Base-by-base conservation (phyloP, 2,888 invertebrate genomes). In the Nomada lathburiana region DNA sequence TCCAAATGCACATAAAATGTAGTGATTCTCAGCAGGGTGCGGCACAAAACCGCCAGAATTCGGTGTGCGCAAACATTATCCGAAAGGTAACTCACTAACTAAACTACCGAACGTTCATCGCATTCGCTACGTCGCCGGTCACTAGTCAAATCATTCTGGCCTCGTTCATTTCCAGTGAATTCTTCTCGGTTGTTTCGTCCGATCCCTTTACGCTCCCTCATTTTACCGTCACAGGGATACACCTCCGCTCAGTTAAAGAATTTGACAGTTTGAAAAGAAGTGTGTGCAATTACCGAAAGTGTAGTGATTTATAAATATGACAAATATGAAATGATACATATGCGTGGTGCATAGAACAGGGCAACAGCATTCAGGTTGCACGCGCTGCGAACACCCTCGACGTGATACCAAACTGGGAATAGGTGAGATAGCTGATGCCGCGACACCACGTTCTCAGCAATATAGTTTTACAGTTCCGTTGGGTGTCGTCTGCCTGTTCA, bases 381-480 rank as follows among this genome's bases (percentile, higher is more conserved):
- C n/a, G 18, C 16, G n/a, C 16, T 10, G 9, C 5, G 16, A 26
- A 18, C 26, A 59, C 59, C 44, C 57, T 47, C 42, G 55, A 5
- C 42, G 23, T 68, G 20, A 23, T 42, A 55, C 4, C 42, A 29
- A 1, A n/a, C 20, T 59, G 70, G 47, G 55, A 72, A 53, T 53
- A 63, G 52, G 52, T 44, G 63, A n/a, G 23, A 53, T 55, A 62
- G 50, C 42, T 26, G 26, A 23, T 76, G 65, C 75, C 70, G 59
- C 79, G 60, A 68, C 57, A 67, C 52, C 67, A 74, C 53, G 42
- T 64, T 72, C 65, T 23, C 50, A 64, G 76, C 79, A 86, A 87
- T 88, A 73, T 84, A 85, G 85, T 88, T 90, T 89, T 89, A 89
- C 85, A 72, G 82, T 80, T 79, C 84, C 88, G 65, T 63, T 73